Percentiles rank a stretch among this genome's conserved stretches.
These are phyloP conservation scores for Coregonus suidteri DNA, from an alignment of 2,797 vertebrate species.

Conservation along the genomic window DNA sequence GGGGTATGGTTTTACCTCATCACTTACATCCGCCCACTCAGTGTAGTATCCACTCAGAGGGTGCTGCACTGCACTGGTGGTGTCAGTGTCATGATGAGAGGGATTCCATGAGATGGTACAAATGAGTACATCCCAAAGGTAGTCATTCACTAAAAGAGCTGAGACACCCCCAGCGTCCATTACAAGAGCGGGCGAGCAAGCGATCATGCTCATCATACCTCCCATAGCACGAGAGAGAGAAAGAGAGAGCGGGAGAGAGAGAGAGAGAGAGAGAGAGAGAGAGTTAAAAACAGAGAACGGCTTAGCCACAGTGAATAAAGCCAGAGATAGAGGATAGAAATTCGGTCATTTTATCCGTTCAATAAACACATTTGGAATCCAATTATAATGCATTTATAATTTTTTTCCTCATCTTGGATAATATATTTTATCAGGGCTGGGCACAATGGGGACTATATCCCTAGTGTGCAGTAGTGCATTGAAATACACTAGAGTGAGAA, in stretches of 20 bases:
- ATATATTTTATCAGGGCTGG: slow-evolving; percentile 60
- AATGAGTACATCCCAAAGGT: not conserved
- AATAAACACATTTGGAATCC: slow-evolving; percentile 64
- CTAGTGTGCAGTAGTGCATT: slow-evolving; percentile 39
- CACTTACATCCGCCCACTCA: not conserved
- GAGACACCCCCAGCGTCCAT: not conserved
- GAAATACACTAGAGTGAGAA: slow-evolving; percentile 37
- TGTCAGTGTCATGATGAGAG: slow-evolving; percentile 41
- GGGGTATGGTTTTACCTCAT: not conserved
- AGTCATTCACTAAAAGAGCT: not conserved
- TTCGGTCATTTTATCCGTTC: slow-evolving; percentile 58
- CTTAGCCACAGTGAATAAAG: slow-evolving; percentile 54
- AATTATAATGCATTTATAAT: slow-evolving; percentile 60
- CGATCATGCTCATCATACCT: not conserved
- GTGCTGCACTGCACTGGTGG: not conserved
- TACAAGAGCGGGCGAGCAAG: not conserved
- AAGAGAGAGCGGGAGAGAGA: not conserved
- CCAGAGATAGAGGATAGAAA: slow-evolving; percentile 61
- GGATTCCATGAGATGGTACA: slow-evolving; percentile 16
- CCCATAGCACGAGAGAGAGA: not conserved
- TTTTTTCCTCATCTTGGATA: slow-evolving; percentile 46
- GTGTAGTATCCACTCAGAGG: not conserved
- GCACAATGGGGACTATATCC: slow-evolving; percentile 47
- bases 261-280: not conserved
- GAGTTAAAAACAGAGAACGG: slow-evolving; percentile 46